phyloP scores from a whole-genome alignment of 1,140 invertebrate genomes.

The Potamilus streckersoni region DNA sequence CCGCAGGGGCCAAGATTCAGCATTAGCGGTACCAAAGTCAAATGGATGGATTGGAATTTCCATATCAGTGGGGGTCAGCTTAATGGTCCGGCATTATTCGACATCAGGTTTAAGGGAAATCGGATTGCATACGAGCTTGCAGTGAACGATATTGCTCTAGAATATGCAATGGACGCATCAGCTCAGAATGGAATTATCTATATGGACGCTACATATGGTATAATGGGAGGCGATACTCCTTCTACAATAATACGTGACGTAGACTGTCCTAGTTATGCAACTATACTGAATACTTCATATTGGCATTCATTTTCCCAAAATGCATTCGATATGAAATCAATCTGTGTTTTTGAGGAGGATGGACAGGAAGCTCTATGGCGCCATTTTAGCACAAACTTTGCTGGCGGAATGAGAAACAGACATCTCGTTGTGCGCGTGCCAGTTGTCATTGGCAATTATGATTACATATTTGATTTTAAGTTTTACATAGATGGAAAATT shows the following conservation, averaged over 20 bases:
- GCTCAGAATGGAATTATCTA: constrained; percentile 18
- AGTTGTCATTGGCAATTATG: constrained; percentile 27
- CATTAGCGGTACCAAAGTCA: constrained; percentile 36
- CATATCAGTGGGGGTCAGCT: constrained; percentile 36
- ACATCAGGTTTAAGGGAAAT: constrained; percentile 31
- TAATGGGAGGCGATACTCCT: constrained; percentile 10
- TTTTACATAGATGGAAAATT: constrained; percentile 34
- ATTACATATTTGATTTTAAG: constrained; percentile 40
- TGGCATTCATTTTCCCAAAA: neutral
- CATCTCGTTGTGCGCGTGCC: constrained; percentile 14
- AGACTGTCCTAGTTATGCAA: constrained; percentile 42
- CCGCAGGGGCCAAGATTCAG: constrained; percentile 45
- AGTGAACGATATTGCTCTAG: constrained; percentile 34
- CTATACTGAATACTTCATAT: constrained; percentile 21
- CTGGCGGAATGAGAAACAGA: constrained; percentile 7
- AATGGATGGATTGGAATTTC: constrained; percentile 52
- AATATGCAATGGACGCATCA: constrained; percentile 25
- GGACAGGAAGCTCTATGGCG: constrained; percentile 21
- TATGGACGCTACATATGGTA: constrained; percentile 28
- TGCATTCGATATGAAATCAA: constrained; percentile 1
- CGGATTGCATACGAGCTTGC: constrained; percentile 46
- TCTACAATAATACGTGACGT: constrained; percentile 18
- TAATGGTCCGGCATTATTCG: constrained; percentile 32
- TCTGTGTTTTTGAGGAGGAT: constrained; percentile 38
- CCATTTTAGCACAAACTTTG: neutral